Conservation (phyloP, 2,888 invertebrate species). For the Ditula angustiorana region DNA sequence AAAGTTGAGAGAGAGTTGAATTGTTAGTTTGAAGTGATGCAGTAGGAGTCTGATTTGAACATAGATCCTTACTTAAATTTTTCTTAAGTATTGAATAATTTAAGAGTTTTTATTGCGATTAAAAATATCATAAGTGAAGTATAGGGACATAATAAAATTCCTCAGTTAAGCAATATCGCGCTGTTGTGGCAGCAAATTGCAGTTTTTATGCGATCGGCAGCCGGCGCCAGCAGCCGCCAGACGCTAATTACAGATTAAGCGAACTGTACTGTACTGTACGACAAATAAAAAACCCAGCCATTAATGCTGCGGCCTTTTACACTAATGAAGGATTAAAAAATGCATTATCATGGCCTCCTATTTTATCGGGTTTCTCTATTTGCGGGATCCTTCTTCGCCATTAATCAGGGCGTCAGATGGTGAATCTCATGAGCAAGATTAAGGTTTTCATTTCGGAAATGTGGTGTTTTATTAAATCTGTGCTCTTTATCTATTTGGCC, state of each 20-base stretch:
- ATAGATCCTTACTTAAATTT: too few species aligned
- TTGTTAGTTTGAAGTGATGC: too few species aligned
- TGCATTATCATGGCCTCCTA: constrained; percentile 32
- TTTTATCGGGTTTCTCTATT: constrained; percentile 8
- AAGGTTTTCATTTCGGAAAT: not conserved
- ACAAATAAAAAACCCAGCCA: constrained; percentile 19
- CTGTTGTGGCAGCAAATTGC: constrained; percentile 32
- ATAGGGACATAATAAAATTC: constrained; percentile 24
- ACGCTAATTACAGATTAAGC: constrained; percentile 37
- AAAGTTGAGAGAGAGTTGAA: too few species aligned
- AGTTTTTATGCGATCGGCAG: constrained; percentile 36
- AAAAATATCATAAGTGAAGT: constrained; percentile 8
- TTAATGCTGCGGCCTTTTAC: constrained; percentile 28
- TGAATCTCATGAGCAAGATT: constrained; percentile 5
- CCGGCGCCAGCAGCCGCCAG: constrained; percentile 17
- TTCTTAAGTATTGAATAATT: too few species aligned
- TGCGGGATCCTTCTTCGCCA: constrained; percentile 12
- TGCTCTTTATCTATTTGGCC: not conserved
- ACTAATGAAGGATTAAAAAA: constrained; percentile 40
- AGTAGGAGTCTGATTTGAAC: too few species aligned
- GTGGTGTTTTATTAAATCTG: not conserved
- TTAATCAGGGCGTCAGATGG: constrained; percentile 23
- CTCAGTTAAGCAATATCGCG: constrained; percentile 19
- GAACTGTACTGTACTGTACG: constrained; percentile 25
- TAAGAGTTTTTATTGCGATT: too few species aligned